phyloP scores from a whole-genome alignment of 2,797 vertebrate species.

The Bovichtus variegatus region DNA sequence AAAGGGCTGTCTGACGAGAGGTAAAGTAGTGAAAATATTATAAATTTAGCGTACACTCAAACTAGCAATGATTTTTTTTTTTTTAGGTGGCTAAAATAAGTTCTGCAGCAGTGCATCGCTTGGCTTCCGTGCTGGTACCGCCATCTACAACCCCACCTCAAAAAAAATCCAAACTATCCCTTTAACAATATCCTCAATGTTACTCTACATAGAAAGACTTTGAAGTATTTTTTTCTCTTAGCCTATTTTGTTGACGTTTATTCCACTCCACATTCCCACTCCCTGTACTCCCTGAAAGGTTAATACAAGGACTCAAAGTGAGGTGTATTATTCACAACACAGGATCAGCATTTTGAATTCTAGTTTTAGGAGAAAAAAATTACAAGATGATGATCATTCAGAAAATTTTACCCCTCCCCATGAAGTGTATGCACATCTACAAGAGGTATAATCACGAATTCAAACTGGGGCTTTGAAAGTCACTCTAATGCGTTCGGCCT shows the following conservation, averaged over 20 bases:
- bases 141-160: no score
- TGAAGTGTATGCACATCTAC: constrained; percentile 13
- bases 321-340: not conserved
- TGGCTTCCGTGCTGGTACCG: no score
- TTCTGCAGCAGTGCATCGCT: no score
- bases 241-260: not conserved
- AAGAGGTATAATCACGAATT: constrained; percentile 15
- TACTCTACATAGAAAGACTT: no score
- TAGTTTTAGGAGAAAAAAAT: constrained; percentile 1
- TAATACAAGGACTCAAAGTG: not conserved
- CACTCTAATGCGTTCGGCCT: not conserved
- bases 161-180: no score
- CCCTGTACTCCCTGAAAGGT: not conserved
- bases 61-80: no score
- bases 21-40: no score
- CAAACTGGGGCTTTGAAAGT: constrained; percentile 14
- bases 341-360: constrained; percentile 14
- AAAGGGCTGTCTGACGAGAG: no score
- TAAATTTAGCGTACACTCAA: no score
- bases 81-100: no score
- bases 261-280: not conserved
- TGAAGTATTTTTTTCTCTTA: no score
- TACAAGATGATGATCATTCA: not conserved
- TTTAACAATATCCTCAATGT: no score
- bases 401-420: not conserved